A percentile compares a stretch with the other conserved stretches of the same genome.
Conservation (phyloP, 2,113 vertebrate genomes). For the Xenopus laevis region DNA sequence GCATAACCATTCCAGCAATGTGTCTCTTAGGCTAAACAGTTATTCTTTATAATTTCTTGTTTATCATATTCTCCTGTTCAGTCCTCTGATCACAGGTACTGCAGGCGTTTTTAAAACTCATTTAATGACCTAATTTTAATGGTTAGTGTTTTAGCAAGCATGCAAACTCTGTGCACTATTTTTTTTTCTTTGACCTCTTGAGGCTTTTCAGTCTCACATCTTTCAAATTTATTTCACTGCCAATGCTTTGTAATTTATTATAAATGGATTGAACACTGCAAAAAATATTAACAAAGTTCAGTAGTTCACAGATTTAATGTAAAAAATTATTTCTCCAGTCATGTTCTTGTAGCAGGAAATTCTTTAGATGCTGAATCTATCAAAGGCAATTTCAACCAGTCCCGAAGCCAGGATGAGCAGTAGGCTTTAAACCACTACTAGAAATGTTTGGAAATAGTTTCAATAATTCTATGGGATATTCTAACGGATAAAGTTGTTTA, state of each 20-base stretch:
- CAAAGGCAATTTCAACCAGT: slow-evolving; percentile 57
- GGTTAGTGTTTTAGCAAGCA: slow-evolving; percentile 67
- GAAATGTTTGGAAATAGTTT: slow-evolving; percentile 47
- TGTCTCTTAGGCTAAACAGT: slow-evolving; percentile 58
- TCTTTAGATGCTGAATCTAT: slow-evolving; percentile 66
- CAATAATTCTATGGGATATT: neutral
- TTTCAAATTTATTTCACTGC: slow-evolving; percentile 57
- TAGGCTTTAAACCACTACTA: slow-evolving; percentile 37
- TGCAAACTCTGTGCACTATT: slow-evolving; percentile 52
- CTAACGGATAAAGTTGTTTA: slow-evolving; percentile 39
- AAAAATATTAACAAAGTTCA: slow-evolving; percentile 77
- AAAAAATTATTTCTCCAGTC: slow-evolving; percentile 72
- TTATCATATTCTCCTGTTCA: slow-evolving; percentile 75
- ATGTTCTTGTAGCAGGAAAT: slow-evolving; percentile 70
- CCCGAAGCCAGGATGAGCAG: slow-evolving; percentile 55
- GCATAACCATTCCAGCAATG: no score
- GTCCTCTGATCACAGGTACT: slow-evolving; percentile 71
- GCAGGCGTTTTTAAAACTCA: slow-evolving; percentile 66
- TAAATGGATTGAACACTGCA: slow-evolving; percentile 69
- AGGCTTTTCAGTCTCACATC: slow-evolving; percentile 58
- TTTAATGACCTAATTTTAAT: slow-evolving; percentile 71
- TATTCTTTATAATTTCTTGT: slow-evolving; percentile 82
- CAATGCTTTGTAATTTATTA: slow-evolving; percentile 66
- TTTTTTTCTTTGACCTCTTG: slow-evolving; percentile 60
- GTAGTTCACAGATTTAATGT: slow-evolving; percentile 67